These are phyloP conservation scores for Thereva unica DNA, from an alignment of 2,888 invertebrate genomes.

Conservation along the genomic window DNA sequence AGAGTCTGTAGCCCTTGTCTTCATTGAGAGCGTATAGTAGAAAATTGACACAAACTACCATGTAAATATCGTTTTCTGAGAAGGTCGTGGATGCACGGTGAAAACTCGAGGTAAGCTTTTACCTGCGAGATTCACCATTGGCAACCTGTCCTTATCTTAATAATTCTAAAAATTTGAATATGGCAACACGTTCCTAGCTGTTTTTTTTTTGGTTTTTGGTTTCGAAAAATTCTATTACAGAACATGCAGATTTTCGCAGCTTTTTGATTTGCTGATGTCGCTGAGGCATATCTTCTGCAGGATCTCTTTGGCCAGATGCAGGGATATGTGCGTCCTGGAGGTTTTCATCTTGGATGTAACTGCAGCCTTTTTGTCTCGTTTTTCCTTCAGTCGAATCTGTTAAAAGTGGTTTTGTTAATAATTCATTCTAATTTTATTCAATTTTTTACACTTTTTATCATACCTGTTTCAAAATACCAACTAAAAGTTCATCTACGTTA, in stretches of 20 bases:
- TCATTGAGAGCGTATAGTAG: not conserved
- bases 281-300: slow-evolving; percentile 84
- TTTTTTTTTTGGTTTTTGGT: no score
- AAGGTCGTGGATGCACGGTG: not conserved
- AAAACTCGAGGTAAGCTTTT: not conserved
- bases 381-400: slow-evolving; percentile 74
- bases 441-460: not conserved
- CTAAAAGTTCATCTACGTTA: slow-evolving; percentile 93
- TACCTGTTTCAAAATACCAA: slow-evolving; percentile 86
- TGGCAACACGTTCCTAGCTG: no score
- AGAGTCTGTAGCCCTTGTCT: not conserved
- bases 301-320: slow-evolving; percentile 80
- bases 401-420: slow-evolving; percentile 1
- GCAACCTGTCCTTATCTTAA: not conserved
- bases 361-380: slow-evolving; percentile 73
- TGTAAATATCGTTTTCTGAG: not conserved
- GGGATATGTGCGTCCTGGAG: slow-evolving; percentile 78
- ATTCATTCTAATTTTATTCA: not conserved
- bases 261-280: slow-evolving; percentile 82
- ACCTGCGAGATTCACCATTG: not conserved
- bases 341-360: slow-evolving; percentile 70
- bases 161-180: not conserved
- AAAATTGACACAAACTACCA: slow-evolving; percentile 31
- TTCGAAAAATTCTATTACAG: slow-evolving; percentile 59
- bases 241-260: slow-evolving; percentile 85